Evolutionary conservation across 2,888 invertebrate genomes (phyloP), one percentile per base, ranked within the genome.

Genomic region (Ephialtes manifestator): DNA sequence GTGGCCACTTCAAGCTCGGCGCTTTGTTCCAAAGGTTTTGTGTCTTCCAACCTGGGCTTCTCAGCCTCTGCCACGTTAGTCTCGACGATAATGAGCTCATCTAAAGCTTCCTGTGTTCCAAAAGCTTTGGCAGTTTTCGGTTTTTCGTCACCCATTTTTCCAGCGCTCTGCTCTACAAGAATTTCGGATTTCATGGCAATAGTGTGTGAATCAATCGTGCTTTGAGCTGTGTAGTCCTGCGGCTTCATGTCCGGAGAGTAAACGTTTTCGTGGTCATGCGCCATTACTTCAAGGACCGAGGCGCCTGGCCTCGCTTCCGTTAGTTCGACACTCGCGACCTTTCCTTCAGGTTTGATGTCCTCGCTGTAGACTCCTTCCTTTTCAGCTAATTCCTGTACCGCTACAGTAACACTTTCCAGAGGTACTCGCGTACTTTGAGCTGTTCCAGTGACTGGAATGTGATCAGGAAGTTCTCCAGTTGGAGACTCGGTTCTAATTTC

Each of bases 81-180:
- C 86, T 95, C 94, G 2, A 95, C 92, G 11, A 94, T 76, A 1
- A 93, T 80, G 13, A 94, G 94, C 91, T 95, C 95, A 83, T 95
- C 95, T 63, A 95, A 87, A 20, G 95, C 95, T 53, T 95, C 95
- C 91, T 95, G 95, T 81, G 94, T 94, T 81, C 94, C 93, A 88
- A 94, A 84, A 90, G 94, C 94, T 82, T 92, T 92, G 13, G 89
- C 89, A n/a, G 87, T 90, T 77, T 87, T 91, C 1, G 93, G 92
- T 35, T 86, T 74, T 7, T 90, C 90, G 31, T 85, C 77, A n/a
- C 75, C 79, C 39, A 94, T 90, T 39, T 92, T 87, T 13, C 85
- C 82, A 2, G 90, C 80, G 43, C 89, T 91, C 48, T 93, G 90
- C 70, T 90, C 94, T 28, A 94, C 90, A 86, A 95, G 92, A 2